Evolutionary conservation across 2,888 invertebrate genomes (phyloP), one percentile per base, ranked within the genome.

Genomic region (Autographa pulchrina): DNA sequence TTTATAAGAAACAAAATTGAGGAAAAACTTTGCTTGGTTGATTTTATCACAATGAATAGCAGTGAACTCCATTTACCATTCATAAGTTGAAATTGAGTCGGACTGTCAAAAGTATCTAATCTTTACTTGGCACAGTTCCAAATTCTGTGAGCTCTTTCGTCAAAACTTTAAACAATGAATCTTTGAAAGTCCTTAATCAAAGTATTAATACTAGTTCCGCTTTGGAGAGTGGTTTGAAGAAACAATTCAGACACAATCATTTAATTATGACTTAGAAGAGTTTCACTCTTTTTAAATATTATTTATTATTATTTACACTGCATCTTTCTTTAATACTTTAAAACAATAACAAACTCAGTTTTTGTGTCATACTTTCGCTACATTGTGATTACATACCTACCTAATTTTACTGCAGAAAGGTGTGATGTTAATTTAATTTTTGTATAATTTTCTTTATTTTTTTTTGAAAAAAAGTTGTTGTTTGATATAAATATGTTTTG

Each of bases 161-260:
- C 60, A 58, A 60, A 80, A 78, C 70, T 77, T 74, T 35, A 68
- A 69, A 71, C 68, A 68, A 77, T 80, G 59, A 77, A 77, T 80
- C 70, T 77, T 68, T 13, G 68, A 69, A 59, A 71, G 48, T 54
- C 25, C 41, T 70, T 61, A 54, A 71, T 77, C 73, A 80, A 69
- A 58, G 59, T 54, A 72, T 70, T 38, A 54, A 62, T 59, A 38
- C 35, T 67, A 75, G 56, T 65, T 65, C 52, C n/a, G 16, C 60
- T 62, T 69, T 35, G 11, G 48, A 72, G 56, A 52, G 48, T 32
- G 48, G 32, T 52, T 62, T 63, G 41, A 4, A 63, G 14, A 11
- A 5, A 14, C 11, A 20, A 35, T 35, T 58, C n/a, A 43, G 31
- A 59, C 8, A 5, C 35, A 56, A 3, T 6, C 16, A 43, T 62